Evolutionary conservation across 2,888 invertebrate species (phyloP), one percentile per base, ranked within the genome.

Genomic region (Agrotis puta): DNA sequence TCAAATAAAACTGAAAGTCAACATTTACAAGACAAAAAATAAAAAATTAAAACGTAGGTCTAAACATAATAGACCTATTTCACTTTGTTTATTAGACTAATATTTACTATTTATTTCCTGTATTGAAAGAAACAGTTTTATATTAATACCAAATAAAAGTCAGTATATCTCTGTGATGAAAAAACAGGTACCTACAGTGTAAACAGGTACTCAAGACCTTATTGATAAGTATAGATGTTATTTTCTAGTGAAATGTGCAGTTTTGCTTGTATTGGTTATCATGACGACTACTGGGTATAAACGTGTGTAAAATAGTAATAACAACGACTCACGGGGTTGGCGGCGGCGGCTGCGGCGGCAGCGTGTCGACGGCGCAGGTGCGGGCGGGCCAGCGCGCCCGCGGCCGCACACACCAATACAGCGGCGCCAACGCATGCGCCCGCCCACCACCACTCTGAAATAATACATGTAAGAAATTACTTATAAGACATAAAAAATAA

Each of bases 381-480:
- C 92, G 94, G 94, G 85, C 94, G 93, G 91, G 94, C 95, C 91
- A 95, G 92, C 85, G 95, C 95, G 91, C 95, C 95, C 88, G 94
- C 95, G 85, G 92, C 92, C 88, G 93, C 95, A 90, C 95, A 94
- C 90, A 95, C 85, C 88, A 95, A 84, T 88, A 93, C 91, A 74
- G 89, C 95, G 87, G 93, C 95, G 89, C 95, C 95, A 88, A 92
- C 91, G 92, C 95, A 95, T 94, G 92, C 95, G 94, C 95, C 94
- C 89, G 93, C 94, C 95, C 95, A 95, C 95, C 95, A 95, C 95
- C 95, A 96, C 90, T 94, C 95, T 95, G 94, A 53, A 93, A 94
- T 76, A 59, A 68, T 54, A 51, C 13, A 61, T n/a, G 69, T 70
- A 50, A 48, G 47, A 73, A 24, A 67, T 67, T 57, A n/a, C n/a